Conservation (phyloP, 2,113 vertebrate genomes). For the Cairina moschata region DNA sequence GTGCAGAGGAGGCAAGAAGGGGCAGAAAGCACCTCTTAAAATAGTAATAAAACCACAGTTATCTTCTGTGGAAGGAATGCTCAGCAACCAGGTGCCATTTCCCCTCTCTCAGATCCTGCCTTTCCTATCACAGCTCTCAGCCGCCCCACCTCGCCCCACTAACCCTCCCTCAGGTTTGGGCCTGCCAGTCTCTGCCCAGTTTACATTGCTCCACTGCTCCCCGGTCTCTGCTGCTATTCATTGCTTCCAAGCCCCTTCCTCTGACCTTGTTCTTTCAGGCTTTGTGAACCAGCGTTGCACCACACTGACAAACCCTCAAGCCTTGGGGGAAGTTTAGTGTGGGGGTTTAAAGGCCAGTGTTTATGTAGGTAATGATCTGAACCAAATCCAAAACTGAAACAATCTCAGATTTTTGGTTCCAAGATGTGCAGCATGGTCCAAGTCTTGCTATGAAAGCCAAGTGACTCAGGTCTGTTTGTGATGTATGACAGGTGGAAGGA, state of each 20-base stretch:
- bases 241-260: not conserved
- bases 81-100: not conserved
- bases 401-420: not conserved
- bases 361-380: not conserved
- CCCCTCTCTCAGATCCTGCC: not conserved
- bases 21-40: not conserved
- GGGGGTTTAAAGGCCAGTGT: not conserved
- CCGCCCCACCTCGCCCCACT: not conserved
- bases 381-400: not conserved
- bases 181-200: not conserved
- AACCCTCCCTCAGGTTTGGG: not conserved
- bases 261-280: not conserved
- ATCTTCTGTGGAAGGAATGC: not conserved
- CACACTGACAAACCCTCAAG: not conserved
- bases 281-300: not conserved
- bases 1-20: not conserved
- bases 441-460: not conserved
- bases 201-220: not conserved
- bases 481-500: not conserved
- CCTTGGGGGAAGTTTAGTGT: not conserved
- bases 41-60: not conserved
- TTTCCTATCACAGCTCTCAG: not conserved
- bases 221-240: not conserved
- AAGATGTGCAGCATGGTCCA: not conserved
- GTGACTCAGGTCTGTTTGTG: not conserved